Conservation (phyloP, 2,888 invertebrate genomes). For the Amiota communis region DNA sequence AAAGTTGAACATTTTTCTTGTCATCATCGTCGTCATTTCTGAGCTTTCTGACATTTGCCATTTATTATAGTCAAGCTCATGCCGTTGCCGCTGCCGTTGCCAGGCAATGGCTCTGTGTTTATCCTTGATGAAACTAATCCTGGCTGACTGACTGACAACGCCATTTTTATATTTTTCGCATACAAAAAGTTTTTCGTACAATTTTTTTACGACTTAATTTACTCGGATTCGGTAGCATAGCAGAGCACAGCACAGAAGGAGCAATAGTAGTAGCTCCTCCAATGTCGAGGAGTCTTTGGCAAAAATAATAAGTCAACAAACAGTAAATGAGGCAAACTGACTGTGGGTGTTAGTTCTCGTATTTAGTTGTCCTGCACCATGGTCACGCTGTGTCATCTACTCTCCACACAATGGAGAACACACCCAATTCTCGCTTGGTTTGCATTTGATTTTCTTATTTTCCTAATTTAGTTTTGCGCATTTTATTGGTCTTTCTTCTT, state of each 20-base stretch:
- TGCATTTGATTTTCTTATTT: constrained; percentile 19
- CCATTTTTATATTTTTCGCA: constrained; percentile 66
- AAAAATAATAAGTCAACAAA: constrained; percentile 61
- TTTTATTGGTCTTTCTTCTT: constrained; percentile 16
- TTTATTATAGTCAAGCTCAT: constrained; percentile 48
- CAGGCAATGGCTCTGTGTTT: constrained; percentile 50
- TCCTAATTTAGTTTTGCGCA: constrained; percentile 10
- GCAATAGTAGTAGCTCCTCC: not conserved
- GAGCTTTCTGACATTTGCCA: constrained; percentile 34
- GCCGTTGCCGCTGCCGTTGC: constrained; percentile 30
- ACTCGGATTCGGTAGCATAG: constrained; percentile 23
- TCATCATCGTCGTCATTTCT: constrained; percentile 36
- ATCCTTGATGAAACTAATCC: constrained; percentile 69
- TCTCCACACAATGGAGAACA: too few relatives aligned
- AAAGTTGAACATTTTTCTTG: not conserved
- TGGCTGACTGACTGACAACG: constrained; percentile 49
- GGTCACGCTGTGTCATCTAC: too few relatives aligned
- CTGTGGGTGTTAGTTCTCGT: too few relatives aligned
- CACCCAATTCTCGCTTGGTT: not conserved
- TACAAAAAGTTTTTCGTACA: constrained; percentile 62
- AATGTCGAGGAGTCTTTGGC: constrained; percentile 28
- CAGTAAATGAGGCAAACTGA: constrained; percentile 40
- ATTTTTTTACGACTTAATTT: constrained; percentile 69
- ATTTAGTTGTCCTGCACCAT: too few relatives aligned
- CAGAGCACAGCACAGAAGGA: constrained; percentile 33